phyloP scores from a whole-genome alignment of 2,888 invertebrate species.

The Pseudanteris insignis region DNA sequence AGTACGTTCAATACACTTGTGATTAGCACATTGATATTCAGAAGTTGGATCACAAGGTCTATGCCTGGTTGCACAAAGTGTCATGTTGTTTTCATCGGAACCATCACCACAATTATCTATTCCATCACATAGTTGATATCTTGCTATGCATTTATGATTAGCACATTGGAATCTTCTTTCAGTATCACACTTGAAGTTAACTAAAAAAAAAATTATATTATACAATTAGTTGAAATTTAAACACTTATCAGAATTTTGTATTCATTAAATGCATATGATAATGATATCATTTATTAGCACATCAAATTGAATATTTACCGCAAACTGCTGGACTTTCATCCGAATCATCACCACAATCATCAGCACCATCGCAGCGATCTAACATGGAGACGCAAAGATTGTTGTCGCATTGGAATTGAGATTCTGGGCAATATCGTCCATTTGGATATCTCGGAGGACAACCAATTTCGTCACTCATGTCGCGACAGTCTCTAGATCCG shows the following conservation, averaged over 20 bases:
- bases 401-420: constrained; percentile 91
- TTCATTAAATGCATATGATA: too few species aligned
- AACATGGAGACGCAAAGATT: constrained; percentile 89
- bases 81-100: constrained; percentile 95
- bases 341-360: constrained; percentile 91
- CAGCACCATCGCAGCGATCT: constrained; percentile 91
- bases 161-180: constrained; percentile 87
- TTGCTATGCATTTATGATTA: constrained; percentile 86
- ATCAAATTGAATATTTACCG: constrained; percentile 65
- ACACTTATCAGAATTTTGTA: too few species aligned
- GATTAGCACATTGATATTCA: constrained; percentile 90
- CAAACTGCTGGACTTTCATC: constrained; percentile 86
- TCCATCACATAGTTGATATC: constrained; percentile 89
- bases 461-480: constrained; percentile 88
- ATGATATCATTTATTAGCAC: too few species aligned
- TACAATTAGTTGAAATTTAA: too few species aligned
- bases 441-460: constrained; percentile 90
- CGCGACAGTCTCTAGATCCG: constrained; percentile 88
- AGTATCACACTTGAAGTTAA: constrained; percentile 86
- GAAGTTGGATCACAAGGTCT: constrained; percentile 79
- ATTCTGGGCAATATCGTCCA: constrained; percentile 88
- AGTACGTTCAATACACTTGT: constrained; percentile 80
- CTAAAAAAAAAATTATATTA: constrained; percentile 58
- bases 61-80: constrained; percentile 80
- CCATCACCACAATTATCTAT: constrained; percentile 94